These are phyloP conservation scores for Cataglyphis cursor DNA, from an alignment of 2,888 invertebrate genomes.

Conservation along the genomic window DNA sequence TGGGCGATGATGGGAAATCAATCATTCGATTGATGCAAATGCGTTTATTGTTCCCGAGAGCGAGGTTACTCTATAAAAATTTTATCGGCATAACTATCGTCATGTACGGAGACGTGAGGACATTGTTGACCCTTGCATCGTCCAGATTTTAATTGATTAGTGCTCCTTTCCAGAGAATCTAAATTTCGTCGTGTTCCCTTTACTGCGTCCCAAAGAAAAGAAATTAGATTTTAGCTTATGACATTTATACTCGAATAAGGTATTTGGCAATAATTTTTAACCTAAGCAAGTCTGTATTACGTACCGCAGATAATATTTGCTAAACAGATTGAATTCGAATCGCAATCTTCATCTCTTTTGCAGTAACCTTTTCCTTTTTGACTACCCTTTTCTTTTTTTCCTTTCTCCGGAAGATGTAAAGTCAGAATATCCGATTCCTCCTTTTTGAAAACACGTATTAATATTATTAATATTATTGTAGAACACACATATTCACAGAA, in stretches of 20 bases:
- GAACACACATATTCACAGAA: neutral
- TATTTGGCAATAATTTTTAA: neutral
- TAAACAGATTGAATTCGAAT: constrained; percentile 62
- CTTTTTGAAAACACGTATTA: neutral
- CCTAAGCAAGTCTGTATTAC: constrained; percentile 17
- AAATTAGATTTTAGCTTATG: neutral
- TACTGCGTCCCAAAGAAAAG: constrained; percentile 43
- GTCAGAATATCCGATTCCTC: constrained; percentile 74
- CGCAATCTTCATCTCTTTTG: constrained; percentile 68
- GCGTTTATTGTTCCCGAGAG: constrained; percentile 37
- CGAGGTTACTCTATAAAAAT: constrained; percentile 26
- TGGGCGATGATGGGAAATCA: constrained; percentile 51
- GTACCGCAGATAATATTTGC: constrained; percentile 65
- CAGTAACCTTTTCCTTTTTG: constrained; percentile 51
- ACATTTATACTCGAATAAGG: neutral
- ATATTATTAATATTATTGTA: neutral
- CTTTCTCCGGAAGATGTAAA: constrained; percentile 71
- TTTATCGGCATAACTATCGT: constrained; percentile 24
- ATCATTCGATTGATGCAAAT: constrained; percentile 43
- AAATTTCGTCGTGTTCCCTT: constrained; percentile 38
- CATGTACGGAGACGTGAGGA: neutral
- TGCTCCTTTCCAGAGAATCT: neutral
- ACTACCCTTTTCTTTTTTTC: constrained; percentile 67
- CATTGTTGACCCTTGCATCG: neutral
- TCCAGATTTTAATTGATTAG: constrained; percentile 17